A percentile compares a stretch with the other conserved stretches of the same genome.
Evolutionary conservation across 2,113 vertebrate genomes (phyloP).

Genomic region (Microcebus tavaratra): DNA sequence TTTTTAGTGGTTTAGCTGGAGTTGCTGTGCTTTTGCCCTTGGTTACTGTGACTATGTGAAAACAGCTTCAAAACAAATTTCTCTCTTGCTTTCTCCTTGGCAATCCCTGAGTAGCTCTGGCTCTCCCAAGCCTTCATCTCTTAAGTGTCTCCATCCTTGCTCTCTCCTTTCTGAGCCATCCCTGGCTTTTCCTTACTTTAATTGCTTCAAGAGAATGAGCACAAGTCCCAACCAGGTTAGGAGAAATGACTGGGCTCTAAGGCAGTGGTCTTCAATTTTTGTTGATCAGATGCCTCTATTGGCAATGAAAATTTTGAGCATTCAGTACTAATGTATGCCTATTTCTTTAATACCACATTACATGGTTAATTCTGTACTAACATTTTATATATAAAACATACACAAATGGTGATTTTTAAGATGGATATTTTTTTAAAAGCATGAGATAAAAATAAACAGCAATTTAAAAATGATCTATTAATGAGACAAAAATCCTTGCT

Average conservation of each 20-base stretch:
- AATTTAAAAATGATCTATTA: slow-evolving; percentile 41
- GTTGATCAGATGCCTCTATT: background rate
- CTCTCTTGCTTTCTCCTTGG: background rate
- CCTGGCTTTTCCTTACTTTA: background rate
- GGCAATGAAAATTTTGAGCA: background rate
- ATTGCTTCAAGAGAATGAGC: background rate
- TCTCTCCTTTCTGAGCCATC: background rate
- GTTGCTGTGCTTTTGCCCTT: background rate
- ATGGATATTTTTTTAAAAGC: background rate
- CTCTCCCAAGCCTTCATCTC: background rate
- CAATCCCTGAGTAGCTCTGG: background rate
- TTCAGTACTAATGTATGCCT: background rate
- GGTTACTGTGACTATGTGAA: background rate
- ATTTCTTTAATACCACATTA: background rate
- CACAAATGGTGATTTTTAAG: background rate
- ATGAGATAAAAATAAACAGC: background rate
- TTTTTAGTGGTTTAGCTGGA: background rate
- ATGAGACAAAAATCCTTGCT: slow-evolving; percentile 8
- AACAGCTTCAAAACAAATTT: background rate
- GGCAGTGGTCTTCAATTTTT: background rate
- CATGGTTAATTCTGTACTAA: background rate
- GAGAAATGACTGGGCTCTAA: background rate
- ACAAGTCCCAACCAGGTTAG: background rate
- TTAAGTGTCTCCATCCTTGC: background rate
- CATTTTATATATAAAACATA: background rate